A percentile compares a stretch with the other conserved stretches of the same genome.
Conservation (phyloP, 2,113 vertebrate species). For the Picathartes gymnocephalus region DNA sequence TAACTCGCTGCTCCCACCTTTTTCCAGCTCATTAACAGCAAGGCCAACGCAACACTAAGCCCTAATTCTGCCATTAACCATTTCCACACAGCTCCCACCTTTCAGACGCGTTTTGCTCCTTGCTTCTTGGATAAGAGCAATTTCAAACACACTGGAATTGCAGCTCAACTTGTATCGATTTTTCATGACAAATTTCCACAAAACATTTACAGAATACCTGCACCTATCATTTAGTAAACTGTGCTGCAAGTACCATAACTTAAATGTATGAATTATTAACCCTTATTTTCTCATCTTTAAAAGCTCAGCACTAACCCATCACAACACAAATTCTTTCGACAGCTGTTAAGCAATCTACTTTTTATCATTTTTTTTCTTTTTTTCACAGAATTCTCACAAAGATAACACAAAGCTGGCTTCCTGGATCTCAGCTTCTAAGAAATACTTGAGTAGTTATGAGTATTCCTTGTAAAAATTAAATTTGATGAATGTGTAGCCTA, state of each 20-base stretch:
- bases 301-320: background rate
- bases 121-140: background rate
- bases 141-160: background rate
- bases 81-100: background rate
- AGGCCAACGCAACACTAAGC: background rate
- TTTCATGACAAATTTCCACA: background rate
- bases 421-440: background rate
- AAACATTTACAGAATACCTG: background rate
- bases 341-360: background rate
- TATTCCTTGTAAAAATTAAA: background rate
- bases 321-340: background rate
- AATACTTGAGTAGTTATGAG: background rate
- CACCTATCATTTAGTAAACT: background rate
- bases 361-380: background rate
- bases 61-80: background rate
- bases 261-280: background rate
- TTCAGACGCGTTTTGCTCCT: background rate
- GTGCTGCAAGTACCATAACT: background rate
- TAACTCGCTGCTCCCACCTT: background rate
- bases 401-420: background rate
- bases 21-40: constrained; percentile 32
- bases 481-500: background rate
- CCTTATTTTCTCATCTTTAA: background rate
- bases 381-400: background rate
- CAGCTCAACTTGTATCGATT: background rate